Base-by-base conservation (phyloP, 1,140 invertebrate genomes). In the Ostrea denselamellosa region DNA sequence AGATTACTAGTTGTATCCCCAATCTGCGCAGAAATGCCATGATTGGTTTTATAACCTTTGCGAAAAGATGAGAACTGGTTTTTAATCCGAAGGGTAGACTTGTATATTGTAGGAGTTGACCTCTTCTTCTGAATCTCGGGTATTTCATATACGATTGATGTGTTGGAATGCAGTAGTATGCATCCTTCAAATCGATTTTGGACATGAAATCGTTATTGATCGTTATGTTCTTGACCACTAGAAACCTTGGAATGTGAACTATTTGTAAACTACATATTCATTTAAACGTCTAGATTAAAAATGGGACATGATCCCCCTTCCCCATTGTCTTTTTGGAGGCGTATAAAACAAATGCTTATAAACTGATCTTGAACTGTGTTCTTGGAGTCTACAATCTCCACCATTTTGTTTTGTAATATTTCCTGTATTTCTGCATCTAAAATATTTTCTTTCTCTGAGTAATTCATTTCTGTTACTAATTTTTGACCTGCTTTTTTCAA, bases 1-100 rank as follows among this genome's bases (percentile, higher is more conserved):
- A 89, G 22, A 89, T 86, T 62, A 89, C 65, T 51, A 86, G 28
- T 10, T 52, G 88, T 44, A 85, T 68, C 34, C 87, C 87, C 22
- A 88, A 53, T 44, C 83, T 71, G 53, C 87, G 85, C 51, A 85
- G n/a, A 7, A 88, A 44, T 34, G 87, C 82, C 9, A 88, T 28
- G 22, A 85, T 81, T 3, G 87, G 87, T 54, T 54, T 85, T 52
- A 81, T 85, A 9, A 85, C 17, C 52, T 88, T 88, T n/a, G 87
- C 85, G 52, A 88, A 88, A 8, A 85, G 44, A 17, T 58, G 44
- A 8, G 83, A 51, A 84, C 83, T 51, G n/a, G 83, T 10, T 56
- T 9, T 22, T 25, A 85, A 58, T 17, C 83, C 83, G 53, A 85
- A 85, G 10, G 83, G 83, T 8, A 85, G 83, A 19, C 51, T 58